Conservation (phyloP, 2,113 vertebrate species). For the Chloebia gouldiae region DNA sequence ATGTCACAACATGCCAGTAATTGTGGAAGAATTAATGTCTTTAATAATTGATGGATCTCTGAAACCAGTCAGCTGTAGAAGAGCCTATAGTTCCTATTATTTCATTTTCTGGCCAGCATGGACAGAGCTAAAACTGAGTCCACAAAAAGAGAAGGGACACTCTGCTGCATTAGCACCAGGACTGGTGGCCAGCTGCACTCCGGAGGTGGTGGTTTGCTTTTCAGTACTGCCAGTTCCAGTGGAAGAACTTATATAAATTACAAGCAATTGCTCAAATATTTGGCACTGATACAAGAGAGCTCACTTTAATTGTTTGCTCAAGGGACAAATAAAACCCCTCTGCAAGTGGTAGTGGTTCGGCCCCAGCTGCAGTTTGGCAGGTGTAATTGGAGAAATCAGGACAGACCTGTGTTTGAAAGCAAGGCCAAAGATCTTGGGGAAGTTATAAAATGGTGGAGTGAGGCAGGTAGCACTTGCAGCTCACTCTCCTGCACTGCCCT, state of each 20-base stretch:
- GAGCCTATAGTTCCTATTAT: conserved; percentile 10
- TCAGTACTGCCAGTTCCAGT: neutral
- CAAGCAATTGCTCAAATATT: neutral
- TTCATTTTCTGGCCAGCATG: conserved; percentile 16
- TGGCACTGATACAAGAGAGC: neutral
- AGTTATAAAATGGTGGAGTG: neutral
- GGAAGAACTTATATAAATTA: neutral
- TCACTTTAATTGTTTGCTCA: neutral
- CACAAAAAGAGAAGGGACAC: neutral
- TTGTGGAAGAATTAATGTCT: conserved; percentile 33
- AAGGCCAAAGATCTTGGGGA: neutral
- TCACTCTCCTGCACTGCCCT: neutral
- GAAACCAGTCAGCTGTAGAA: conserved; percentile 19
- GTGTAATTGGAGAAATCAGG: neutral
- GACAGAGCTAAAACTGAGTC: neutral
- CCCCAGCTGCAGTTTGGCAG: neutral
- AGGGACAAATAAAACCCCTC: neutral
- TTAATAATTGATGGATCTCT: conserved; percentile 44
- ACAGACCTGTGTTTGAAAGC: neutral
- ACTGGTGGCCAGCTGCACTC: neutral
- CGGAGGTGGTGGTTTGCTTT: neutral
- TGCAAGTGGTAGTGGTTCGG: neutral
- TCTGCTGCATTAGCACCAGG: neutral
- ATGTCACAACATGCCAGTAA: neutral
- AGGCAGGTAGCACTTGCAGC: neutral